A percentile compares a stretch with the other conserved stretches of the same genome.
Conservation (phyloP, 2,797 vertebrate species). For the Uromys caudimaculatus region DNA sequence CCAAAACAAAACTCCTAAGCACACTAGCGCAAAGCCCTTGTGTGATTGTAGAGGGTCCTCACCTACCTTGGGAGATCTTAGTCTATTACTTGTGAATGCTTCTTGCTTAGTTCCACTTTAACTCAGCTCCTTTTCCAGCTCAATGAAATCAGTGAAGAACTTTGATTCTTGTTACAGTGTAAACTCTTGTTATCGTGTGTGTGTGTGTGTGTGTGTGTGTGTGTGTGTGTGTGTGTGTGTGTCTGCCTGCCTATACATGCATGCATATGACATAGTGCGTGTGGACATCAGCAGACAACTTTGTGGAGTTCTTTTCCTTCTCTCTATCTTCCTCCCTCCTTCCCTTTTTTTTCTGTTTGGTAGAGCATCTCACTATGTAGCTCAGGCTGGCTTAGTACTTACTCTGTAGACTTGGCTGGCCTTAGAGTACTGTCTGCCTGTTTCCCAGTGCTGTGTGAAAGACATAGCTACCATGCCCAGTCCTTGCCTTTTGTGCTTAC, state of each 20-base stretch:
- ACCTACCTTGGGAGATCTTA: not conserved
- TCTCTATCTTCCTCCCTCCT: not conserved
- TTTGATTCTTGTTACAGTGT: not conserved
- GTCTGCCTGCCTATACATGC: not conserved
- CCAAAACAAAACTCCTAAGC: not conserved
- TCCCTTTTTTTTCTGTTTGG: not conserved
- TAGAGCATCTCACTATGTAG: not conserved
- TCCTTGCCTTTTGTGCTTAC: not conserved
- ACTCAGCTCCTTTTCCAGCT: not conserved
- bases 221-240: not conserved
- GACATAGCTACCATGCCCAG: too few relatives aligned
- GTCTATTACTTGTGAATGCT: not conserved
- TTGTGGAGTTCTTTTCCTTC: not conserved
- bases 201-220: not conserved
- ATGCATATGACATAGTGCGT: not conserved
- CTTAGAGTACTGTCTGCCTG: not conserved
- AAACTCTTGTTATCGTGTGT: not conserved
- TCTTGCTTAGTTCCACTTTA: conserved; percentile 6
- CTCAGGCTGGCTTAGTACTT: not conserved
- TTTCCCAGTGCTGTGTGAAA: not conserved
- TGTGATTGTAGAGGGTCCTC: not conserved
- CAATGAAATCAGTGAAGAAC: conserved; percentile 23
- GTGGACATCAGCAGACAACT: not conserved
- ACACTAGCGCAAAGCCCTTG: not conserved
- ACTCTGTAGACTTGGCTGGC: not conserved